Conservation (phyloP, 2,113 vertebrate genomes). For the Phaetusa simplex region DNA sequence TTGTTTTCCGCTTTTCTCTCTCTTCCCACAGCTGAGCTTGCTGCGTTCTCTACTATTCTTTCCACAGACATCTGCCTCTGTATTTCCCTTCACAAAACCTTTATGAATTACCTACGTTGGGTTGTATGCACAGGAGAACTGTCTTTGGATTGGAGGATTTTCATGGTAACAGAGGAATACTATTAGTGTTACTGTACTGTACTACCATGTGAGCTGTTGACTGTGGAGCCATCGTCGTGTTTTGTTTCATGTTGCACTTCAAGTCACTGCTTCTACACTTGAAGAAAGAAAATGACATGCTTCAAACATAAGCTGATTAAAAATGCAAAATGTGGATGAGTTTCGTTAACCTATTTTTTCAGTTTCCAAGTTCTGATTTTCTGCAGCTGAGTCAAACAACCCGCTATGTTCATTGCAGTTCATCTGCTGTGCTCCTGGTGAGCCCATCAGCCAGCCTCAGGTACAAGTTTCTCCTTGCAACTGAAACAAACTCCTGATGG, state of each 20-base stretch:
- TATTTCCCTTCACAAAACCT: background rate
- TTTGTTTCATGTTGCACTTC: background rate
- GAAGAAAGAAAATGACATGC: background rate
- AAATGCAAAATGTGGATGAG: background rate
- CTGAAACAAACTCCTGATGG: background rate
- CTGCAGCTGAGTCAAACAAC: background rate
- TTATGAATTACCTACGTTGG: background rate
- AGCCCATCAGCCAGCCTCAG: background rate
- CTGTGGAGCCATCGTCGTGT: accelerated
- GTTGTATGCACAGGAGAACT: background rate
- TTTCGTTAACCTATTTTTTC: background rate
- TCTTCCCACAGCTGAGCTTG: background rate
- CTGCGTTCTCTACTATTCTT: background rate
- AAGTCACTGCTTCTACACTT: background rate
- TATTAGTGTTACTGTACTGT: background rate
- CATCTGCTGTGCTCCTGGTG: background rate
- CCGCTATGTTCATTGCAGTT: accelerated
- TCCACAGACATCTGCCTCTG: background rate
- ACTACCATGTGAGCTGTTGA: background rate
- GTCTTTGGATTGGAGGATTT: background rate
- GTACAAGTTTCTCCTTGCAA: background rate
- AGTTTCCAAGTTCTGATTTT: background rate
- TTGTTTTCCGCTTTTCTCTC: background rate
- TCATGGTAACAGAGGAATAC: background rate
- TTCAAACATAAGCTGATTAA: background rate